Conservation (phyloP, 2,113 vertebrate genomes). For the Okapia johnstoni region DNA sequence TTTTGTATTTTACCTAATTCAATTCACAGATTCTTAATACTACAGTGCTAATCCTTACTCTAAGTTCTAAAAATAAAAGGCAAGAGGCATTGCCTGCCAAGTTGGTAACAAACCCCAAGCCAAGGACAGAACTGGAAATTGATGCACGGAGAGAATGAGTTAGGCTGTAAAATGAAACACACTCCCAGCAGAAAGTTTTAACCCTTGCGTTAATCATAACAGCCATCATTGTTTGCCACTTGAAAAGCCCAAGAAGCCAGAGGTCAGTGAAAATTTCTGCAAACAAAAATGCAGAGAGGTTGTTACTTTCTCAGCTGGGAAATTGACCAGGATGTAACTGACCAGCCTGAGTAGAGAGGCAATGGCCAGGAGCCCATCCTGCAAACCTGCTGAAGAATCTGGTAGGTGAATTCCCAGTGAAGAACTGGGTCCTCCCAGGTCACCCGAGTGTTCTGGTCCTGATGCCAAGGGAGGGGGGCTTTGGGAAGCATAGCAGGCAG, state of each 20-base stretch:
- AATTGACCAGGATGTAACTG: background rate
- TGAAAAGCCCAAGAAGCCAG: background rate
- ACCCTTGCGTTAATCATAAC: background rate
- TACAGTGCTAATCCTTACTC: conserved; percentile 28
- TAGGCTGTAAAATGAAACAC: conserved; percentile 8
- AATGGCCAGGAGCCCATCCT: background rate
- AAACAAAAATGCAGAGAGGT: background rate
- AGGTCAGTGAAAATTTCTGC: background rate
- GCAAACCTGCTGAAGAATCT: background rate
- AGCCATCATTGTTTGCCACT: background rate
- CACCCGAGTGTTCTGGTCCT: background rate
- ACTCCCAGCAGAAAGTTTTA: conserved; percentile 31
- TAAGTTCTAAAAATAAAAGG: conserved; percentile 52
- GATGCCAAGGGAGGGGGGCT: background rate
- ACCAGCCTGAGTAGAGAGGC: background rate
- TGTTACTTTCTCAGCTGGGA: background rate
- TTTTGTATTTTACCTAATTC: background rate
- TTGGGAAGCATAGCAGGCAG: background rate
- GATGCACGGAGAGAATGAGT: conserved; percentile 40
- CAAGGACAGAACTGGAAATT: conserved; percentile 6
- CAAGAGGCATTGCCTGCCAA: conserved; percentile 28
- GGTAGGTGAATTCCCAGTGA: background rate
- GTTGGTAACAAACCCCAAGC: background rate
- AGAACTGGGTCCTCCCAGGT: background rate
- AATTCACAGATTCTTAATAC: background rate